phyloP scores from a whole-genome alignment of 2,888 invertebrate genomes.

The Diplazon laetatorius region DNA sequence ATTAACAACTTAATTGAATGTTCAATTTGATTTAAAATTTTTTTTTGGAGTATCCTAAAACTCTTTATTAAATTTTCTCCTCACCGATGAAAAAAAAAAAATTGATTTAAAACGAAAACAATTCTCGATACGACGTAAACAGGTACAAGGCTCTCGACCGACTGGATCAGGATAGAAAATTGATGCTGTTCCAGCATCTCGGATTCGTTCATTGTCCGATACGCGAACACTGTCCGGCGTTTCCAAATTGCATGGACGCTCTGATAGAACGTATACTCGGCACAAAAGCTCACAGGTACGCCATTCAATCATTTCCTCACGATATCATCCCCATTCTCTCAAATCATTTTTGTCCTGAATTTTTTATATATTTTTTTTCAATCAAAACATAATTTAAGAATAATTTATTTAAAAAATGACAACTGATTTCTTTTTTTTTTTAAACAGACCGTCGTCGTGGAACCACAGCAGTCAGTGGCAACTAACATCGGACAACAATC shows the following conservation, averaged over 20 bases:
- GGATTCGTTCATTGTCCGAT: conserved; percentile 98
- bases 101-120: not conserved
- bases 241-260: conserved; percentile 91
- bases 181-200: conserved; percentile 96
- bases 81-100: no score
- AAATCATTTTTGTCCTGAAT: no score
- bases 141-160: conserved; percentile 97
- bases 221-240: conserved; percentile 96
- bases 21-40: no score
- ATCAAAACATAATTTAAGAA: conserved; percentile 20
- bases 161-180: conserved; percentile 96
- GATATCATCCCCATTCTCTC: no score
- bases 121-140: conserved; percentile 40
- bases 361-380: conserved; percentile 25
- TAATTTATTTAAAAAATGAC: no score
- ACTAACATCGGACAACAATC: conserved; percentile 87
- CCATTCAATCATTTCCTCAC: no score
- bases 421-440: no score
- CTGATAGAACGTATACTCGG: conserved; percentile 89
- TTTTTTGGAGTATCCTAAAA: no score
- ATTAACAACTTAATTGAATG: no score
- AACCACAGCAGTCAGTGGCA: conserved; percentile 87
- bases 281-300: conserved; percentile 86
- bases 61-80: no score
- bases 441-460: conserved; percentile 85